A percentile compares a stretch with the other conserved stretches of the same genome.
Evolutionary conservation across 2,797 vertebrate species (phyloP).

Genomic region (Poecilia gillii): DNA sequence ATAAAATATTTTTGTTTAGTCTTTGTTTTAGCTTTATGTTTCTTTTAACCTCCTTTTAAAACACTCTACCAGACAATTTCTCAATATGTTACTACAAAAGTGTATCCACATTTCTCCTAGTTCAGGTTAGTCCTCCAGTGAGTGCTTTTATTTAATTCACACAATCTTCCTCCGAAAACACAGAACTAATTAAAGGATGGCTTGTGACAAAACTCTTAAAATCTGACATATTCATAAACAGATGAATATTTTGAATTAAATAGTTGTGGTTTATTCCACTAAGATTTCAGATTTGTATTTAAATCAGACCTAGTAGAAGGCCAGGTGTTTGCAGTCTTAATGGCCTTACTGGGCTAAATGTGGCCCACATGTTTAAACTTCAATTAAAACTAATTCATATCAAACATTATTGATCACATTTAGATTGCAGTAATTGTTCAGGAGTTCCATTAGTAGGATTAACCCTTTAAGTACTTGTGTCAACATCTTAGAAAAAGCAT

Average conservation of each 20-base stretch:
- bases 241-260: background rate
- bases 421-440: slow-evolving; percentile 6
- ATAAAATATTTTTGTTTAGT: background rate
- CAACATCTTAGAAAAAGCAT: slow-evolving; percentile 9
- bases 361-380: background rate
- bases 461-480: slow-evolving; percentile 19
- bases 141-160: background rate
- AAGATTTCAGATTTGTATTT: background rate
- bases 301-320: background rate
- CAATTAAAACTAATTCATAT: slow-evolving; percentile 1
- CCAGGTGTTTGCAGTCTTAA: background rate
- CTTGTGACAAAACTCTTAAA: background rate
- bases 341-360: background rate
- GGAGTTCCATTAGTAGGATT: slow-evolving; percentile 6
- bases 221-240: background rate
- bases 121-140: background rate
- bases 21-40: background rate
- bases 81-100: background rate
- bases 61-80: background rate
- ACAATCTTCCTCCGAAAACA: background rate
- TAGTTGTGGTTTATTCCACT: background rate
- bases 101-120: background rate
- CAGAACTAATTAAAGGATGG: background rate
- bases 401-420: slow-evolving; percentile 12
- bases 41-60: background rate